Base-by-base conservation (phyloP, 2,113 vertebrate genomes). In the Synodontis membranacea region DNA sequence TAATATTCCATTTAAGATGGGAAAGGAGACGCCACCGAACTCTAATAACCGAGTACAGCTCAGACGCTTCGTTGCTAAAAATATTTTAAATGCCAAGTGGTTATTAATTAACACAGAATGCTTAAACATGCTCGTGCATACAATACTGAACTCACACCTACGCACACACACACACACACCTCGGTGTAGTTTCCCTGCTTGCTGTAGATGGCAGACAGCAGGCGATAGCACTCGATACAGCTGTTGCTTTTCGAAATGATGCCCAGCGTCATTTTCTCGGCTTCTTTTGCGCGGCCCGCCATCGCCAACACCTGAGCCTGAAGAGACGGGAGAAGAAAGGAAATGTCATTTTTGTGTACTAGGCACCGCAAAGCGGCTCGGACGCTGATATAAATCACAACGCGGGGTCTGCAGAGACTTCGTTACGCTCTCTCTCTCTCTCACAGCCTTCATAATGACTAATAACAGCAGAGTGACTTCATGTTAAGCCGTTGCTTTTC, bases 151-250 rank as follows among this genome's bases (percentile, higher is more conserved):
- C 11, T 64, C 42, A 79, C 50, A 60, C 46, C 37, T 52, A 50
- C 19, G 19, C 31, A 58, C 62, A 79, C 34, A 58, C 39, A 79
- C 39, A 56, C 79, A 54, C 50, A 6, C 9, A 62, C 98, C 96
- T 99, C 94, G 28, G 93, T 86, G 44, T 96, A 95, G 88, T 93
- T 96, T 34, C 97, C 97, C 78, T 94, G 94, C 90, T 98, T 97
- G 96, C 96, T 98, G 93, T 98, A 96, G 92, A 99, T 97, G 15
- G 97, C 97, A 2, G 97, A 98, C 34, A 99, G 91, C 60, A 99
- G 96, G 75, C 97, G 97, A 85, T 97, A 97, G 91, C 98, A 99
- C 89, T 99, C 97, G 4, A 98, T 93, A 82, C 98, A 99, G 58
- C 91, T 88, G 0, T 76, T 74, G 37, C 96, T 95, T 90, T 96